phyloP scores from a whole-genome alignment of 1,140 invertebrate genomes.

The Zophobas morio region DNA sequence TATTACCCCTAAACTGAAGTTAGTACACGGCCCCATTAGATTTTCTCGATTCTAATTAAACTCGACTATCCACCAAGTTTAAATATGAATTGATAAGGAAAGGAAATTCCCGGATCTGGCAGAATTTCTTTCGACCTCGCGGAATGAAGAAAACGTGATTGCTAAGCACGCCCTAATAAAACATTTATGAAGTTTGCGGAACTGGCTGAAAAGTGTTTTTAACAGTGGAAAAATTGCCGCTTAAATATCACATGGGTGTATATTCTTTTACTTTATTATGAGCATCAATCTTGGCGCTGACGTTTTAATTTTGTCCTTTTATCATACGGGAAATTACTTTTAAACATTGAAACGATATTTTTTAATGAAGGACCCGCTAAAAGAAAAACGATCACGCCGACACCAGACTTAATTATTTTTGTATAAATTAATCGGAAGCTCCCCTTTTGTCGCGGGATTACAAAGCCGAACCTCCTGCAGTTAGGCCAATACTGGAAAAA shows the following conservation, averaged over 20 bases:
- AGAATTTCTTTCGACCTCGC: conserved; percentile 16
- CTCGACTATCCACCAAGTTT: conserved; percentile 23
- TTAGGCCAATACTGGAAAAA: conserved; percentile 5
- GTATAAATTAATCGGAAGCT: conserved; percentile 28
- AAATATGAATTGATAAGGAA: conserved; percentile 40
- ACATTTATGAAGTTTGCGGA: conserved; percentile 37
- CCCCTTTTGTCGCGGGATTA: conserved; percentile 20
- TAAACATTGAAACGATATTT: conserved; percentile 36
- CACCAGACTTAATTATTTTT: conserved; percentile 30
- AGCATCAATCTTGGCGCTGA: conserved; percentile 26
- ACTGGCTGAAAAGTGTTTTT: conserved; percentile 27
- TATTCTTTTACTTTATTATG: conserved; percentile 41
- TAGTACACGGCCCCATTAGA: conserved; percentile 13
- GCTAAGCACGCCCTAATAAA: conserved; percentile 26
- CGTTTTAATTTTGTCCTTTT: conserved; percentile 36
- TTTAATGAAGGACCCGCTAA: conserved; percentile 30
- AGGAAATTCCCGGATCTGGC: conserved; percentile 14
- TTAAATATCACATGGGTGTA: conserved; percentile 38
- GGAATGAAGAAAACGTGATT: conserved; percentile 34
- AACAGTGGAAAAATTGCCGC: conserved; percentile 35
- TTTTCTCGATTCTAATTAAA: conserved; percentile 41
- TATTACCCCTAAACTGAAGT: conserved; percentile 27
- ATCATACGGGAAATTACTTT: conserved; percentile 40
- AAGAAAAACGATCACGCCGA: conserved; percentile 31
- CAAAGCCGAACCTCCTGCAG: conserved; percentile 17